phyloP scores from a whole-genome alignment of 2,888 invertebrate genomes.

The Phortica okadai region DNA sequence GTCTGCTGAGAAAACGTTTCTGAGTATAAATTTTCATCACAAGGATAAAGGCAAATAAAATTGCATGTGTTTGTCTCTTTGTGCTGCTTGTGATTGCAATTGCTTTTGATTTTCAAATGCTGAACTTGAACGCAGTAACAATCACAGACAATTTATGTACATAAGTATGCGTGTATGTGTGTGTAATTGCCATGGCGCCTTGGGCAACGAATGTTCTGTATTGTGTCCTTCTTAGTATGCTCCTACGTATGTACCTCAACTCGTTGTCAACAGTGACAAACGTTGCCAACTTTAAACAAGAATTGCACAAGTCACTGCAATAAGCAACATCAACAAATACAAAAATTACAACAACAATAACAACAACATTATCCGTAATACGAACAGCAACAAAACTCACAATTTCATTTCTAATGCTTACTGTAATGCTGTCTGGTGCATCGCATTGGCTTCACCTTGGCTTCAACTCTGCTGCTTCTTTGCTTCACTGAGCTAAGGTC shows the following conservation, averaged over 20 bases:
- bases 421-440: background rate
- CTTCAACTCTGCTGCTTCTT: background rate
- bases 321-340: background rate
- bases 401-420: background rate
- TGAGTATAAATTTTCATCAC: no score
- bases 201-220: background rate
- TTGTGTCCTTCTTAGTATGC: background rate
- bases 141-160: slow-evolving; percentile 47
- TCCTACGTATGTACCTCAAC: slow-evolving; percentile 3
- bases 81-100: slow-evolving; percentile 49
- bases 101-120: slow-evolving; percentile 53
- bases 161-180: slow-evolving; percentile 37
- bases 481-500: background rate
- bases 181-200: background rate
- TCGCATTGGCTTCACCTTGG: background rate
- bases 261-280: background rate
- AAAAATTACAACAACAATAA: background rate
- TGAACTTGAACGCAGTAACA: slow-evolving; percentile 12
- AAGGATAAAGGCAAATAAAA: no score
- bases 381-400: background rate
- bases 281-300: slow-evolving; percentile 23
- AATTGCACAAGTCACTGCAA: background rate
- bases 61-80: slow-evolving; percentile 1
- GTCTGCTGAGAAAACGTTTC: no score
- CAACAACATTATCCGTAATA: background rate